Evolutionary conservation across 1,140 invertebrate species (phyloP).

Genomic region (Brachionus paranguensis): DNA sequence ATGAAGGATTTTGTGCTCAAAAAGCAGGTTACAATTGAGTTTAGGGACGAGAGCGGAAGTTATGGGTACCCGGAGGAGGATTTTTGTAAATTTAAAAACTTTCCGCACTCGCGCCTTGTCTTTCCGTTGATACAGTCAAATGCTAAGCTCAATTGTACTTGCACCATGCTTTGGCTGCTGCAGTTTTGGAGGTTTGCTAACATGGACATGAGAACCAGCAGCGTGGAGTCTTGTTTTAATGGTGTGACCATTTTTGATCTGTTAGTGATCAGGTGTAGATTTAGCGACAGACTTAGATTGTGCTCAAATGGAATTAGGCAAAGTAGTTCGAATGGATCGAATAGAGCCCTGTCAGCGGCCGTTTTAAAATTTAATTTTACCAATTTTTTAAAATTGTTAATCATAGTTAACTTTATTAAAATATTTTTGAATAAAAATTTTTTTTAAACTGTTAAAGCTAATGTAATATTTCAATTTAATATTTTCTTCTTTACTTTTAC

Average conservation of each 20-base stretch:
- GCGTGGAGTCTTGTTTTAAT: conserved; percentile 5
- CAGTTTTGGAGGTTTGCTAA: background rate
- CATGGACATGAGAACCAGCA: background rate
- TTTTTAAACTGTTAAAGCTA: no score
- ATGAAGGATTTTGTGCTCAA: background rate
- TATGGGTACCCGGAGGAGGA: background rate
- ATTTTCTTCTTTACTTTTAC: no score
- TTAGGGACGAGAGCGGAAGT: background rate
- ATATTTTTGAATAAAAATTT: no score
- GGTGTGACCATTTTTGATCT: background rate
- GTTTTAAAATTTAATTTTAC: no score
- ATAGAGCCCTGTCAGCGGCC: background rate
- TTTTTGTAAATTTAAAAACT: conserved; percentile 38
- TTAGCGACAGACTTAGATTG: background rate
- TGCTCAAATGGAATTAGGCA: background rate
- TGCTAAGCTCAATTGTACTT: background rate
- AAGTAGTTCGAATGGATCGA: background rate
- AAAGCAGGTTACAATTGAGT: background rate
- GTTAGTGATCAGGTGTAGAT: background rate
- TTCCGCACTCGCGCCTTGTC: background rate
- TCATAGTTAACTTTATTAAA: no score
- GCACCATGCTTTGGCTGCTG: conserved; percentile 19
- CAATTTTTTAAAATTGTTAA: no score
- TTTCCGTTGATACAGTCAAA: conserved; percentile 10
- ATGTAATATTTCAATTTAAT: no score